phyloP scores from a whole-genome alignment of 2,113 vertebrate genomes.

The Crypturellus undulatus region DNA sequence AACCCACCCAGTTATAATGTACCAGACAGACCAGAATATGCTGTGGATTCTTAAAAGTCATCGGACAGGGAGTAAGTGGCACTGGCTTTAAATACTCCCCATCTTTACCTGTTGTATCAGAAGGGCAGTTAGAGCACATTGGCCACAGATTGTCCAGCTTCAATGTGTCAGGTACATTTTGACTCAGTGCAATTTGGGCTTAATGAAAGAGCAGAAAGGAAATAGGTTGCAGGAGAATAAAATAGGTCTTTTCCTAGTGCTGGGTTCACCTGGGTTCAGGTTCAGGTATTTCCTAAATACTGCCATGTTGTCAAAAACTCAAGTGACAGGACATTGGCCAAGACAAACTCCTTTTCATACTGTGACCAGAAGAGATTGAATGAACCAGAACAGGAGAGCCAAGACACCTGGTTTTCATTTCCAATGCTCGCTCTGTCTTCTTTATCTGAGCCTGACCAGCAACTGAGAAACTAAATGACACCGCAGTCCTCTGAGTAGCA shows the following conservation, averaged over 20 bases:
- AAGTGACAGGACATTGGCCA: neutral
- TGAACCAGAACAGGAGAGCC: neutral
- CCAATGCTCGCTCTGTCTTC: neutral
- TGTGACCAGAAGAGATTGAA: neutral
- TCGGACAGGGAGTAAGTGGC: neutral
- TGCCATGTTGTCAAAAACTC: neutral
- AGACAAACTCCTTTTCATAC: neutral
- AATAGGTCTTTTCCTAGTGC: neutral
- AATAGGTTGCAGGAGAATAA: neutral
- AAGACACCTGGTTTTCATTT: neutral
- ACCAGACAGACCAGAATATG: neutral
- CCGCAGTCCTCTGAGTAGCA: neutral
- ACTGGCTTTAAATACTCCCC: neutral
- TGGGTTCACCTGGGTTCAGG: neutral
- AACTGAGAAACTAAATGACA: neutral
- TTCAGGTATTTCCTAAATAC: neutral
- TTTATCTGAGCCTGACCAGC: neutral
- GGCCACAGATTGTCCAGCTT: neutral
- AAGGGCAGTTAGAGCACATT: neutral
- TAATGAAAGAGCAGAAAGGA: neutral
- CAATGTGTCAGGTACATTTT: neutral
- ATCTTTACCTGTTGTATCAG: neutral
- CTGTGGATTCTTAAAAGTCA: neutral
- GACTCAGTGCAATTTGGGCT: neutral
- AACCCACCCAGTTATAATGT: neutral